A percentile compares a stretch with the other conserved stretches of the same genome.
These are phyloP conservation scores for Heteropelma amictum DNA, from an alignment of 2,888 invertebrate genomes.

Conservation along the genomic window DNA sequence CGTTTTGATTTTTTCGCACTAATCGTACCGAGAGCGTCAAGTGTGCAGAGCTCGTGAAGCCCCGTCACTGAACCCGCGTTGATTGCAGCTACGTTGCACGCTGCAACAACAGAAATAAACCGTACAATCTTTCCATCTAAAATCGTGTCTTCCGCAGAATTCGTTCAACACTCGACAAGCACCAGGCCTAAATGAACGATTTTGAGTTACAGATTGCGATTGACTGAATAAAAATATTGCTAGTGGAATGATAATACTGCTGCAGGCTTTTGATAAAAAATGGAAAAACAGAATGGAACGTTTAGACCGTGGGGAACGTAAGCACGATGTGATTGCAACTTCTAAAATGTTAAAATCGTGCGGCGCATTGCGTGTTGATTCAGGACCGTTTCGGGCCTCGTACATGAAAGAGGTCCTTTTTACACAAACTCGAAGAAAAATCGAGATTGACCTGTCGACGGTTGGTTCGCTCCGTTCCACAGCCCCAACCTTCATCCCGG, in stretches of 20 bases:
- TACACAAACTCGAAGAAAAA: slow-evolving; percentile 23
- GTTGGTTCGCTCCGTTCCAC: slow-evolving; percentile 42
- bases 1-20: slow-evolving; percentile 15
- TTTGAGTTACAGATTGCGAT: no score
- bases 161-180: no score
- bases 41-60: slow-evolving; percentile 72
- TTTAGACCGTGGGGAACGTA: no score
- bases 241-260: no score
- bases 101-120: slow-evolving; percentile 71
- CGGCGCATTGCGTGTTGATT: slow-evolving; percentile 50
- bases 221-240: no score
- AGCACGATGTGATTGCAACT: no score
- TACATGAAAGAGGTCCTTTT: neutral
- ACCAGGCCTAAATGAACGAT: no score
- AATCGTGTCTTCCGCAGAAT: neutral
- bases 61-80: slow-evolving; percentile 63
- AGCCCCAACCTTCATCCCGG: slow-evolving; percentile 53
- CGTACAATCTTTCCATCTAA: slow-evolving; percentile 18
- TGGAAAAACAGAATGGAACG: no score
- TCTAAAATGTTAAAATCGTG: slow-evolving; percentile 3
- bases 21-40: slow-evolving; percentile 73
- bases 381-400: slow-evolving; percentile 32
- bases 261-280: no score
- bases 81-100: slow-evolving; percentile 69
- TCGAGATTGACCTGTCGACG: slow-evolving; percentile 46